Base-by-base conservation (phyloP, 2,888 invertebrate genomes). In the Homarus gammarus region DNA sequence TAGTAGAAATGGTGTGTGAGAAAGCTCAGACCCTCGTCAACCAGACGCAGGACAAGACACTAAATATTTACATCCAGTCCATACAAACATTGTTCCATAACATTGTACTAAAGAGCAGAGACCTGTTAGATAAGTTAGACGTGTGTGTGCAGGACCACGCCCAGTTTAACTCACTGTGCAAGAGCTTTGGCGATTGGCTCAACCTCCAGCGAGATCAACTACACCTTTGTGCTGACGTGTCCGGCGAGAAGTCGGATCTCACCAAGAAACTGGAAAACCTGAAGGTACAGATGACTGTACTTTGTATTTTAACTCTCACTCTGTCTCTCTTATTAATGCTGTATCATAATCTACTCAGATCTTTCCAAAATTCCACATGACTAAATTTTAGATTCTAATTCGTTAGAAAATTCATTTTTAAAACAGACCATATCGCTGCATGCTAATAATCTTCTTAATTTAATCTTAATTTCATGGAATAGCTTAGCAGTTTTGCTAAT, bases 21-120 rank as follows among this genome's bases (percentile, higher is more conserved):
- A 98, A 98, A 94, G 98, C 98, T 0, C 97, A 98, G 93, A 96
- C 97, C 86, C 94, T 99, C 27, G 97, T 98, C 1, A 97, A 98
- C 93, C 97, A 98, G 94, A 98, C 98, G 1, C 97, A 97, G 93
- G 98, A 98, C 93, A 96, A 96, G 91, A 97, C 97, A 0, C 94
- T 99, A 56, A 97, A 97, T 93, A 96, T 97, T 0, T 98, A 97
- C 93, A 94, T 98, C 10, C 96, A 97, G 93, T 97, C 97, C 0
- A 98, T 98, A 44, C 97, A 97, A 93, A 96, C 97, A 93, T 94
- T 98, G 33, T 98, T 98, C 94, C 96, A 97, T 93, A 97, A 97
- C 92, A 98, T 98, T 92, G 97, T 97, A 0, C 95, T 96, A 0
- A 97, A 98, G 94, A 98, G 97, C 1, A 87, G 94, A 94, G 97